Base-by-base conservation (phyloP, 2,797 vertebrate genomes). In the Amazonetta brasiliensis region DNA sequence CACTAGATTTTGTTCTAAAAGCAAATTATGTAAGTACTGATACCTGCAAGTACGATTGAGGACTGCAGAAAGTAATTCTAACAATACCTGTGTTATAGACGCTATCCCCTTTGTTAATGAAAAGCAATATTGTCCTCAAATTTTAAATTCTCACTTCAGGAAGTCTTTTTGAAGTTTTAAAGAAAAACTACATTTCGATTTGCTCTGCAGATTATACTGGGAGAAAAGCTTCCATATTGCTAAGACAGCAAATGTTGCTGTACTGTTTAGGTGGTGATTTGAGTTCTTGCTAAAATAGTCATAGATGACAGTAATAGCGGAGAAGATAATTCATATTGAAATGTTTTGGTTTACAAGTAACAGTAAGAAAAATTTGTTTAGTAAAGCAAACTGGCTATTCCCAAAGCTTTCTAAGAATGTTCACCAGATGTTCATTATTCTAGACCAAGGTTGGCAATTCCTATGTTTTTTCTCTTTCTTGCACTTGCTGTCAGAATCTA, bases 201-300 rank as follows among this genome's bases (percentile, higher is more conserved):
- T 75, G 33, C 44, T 75, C 54, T 50, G 43, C 50, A 63, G 30
- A 71, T 28, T 55, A 22, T 59, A 18, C 33, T 84, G 59, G 35
- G 60, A 84, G 54, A 76, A 72, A 67, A 84, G n/a, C 48, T 90
- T 94, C 52, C 58, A 4, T 94, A 39, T 92, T 95, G 82, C 79
- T 52, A 26, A 33, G 37, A 77, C 15, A n/a, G 59, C 80, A 66
- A 79, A 95, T 69, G 62, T 71, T 71, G 43, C 23, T 67, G 0
- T 64, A 75, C 64, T 94, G 35, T 96, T 96, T 73, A 93, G 59
- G 43, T 92, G 75, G 52, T 89, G 37, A 75, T 93, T 90, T 58
- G 84, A 80, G 81, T 95, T 94, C 84, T 96, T 94, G 69, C 93
- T 96, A 91, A 94, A 89, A 56, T 59, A 90, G 75, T 96, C 72